Evolutionary conservation across 2,113 vertebrate genomes (phyloP), one percentile per base, ranked within the genome.

Genomic region (Lipotes vexillifer): DNA sequence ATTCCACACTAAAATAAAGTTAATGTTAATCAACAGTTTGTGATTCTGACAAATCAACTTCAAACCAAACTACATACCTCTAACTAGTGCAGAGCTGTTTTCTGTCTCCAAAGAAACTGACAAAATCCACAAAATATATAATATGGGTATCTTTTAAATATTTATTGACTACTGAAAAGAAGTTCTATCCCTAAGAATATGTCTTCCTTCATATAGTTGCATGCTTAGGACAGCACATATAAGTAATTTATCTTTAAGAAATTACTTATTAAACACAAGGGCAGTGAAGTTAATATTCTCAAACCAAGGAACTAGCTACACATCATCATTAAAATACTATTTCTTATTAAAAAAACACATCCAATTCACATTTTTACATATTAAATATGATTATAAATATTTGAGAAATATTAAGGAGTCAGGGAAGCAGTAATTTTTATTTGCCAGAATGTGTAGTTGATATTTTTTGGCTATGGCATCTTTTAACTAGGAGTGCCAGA

Each of bases 41-140:
- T 55, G 33, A 93, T 90, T 94, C 65, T 85, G 36, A 93, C 6
- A 86, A 93, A 85, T 82, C 33, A 85, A 94, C 27, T 68, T 96
- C 49, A 38, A 96, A 71, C 65, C 44, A 82, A 96, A 93, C 1
- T 55, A 8, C 4, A 81, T 36, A 80, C 3, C 9, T 95, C 17
- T 82, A 77, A 29, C 36, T 71, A 77, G 29, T 31, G 2, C 20
- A 94, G 25, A 96, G 41, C 8, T 80, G 1, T 86, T 91, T 74
- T 27, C 55, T 44, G 38, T 86, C 41, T 71, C 36, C 36, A 90
- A 81, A 92, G 71, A 88, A 72, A 95, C 0, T 65, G 5, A 95
- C 38, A 21, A 93, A 75, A 85, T 88, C 18, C n/a, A 36, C 57
- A 86, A 93, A 77, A 92, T 44, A 68, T 8, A 59, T 41, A 88